These are phyloP conservation scores for Monodelphis domestica DNA, from an alignment of 2,797 vertebrate genomes.

Conservation along the genomic window DNA sequence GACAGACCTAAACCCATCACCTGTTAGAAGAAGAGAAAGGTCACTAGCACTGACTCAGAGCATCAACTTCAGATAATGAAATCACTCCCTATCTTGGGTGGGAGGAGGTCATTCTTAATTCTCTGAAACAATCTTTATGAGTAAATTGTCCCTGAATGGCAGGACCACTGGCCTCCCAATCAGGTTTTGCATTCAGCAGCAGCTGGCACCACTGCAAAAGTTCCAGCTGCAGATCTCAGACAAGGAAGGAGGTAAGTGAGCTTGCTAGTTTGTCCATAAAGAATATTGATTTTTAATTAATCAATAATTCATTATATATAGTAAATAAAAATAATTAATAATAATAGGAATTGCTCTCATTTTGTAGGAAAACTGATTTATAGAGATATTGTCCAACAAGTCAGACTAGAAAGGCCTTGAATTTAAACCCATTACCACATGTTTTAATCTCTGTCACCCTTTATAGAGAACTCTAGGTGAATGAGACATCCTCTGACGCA, in stretches of 20 bases:
- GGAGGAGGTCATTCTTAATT: neutral
- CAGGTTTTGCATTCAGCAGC: neutral
- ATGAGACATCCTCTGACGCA: neutral
- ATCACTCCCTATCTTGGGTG: neutral
- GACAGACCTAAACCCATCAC: conserved; percentile 94
- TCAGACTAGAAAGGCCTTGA: neutral
- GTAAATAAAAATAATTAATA: too few relatives aligned
- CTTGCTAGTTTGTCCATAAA: neutral
- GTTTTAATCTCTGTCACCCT: neutral
- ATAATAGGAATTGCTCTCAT: neutral
- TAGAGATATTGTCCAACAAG: neutral
- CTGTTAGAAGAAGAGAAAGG: conserved; percentile 81
- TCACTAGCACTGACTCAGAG: neutral
- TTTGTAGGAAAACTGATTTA: neutral
- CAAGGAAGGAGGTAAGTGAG: neutral
- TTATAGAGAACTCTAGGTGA: neutral
- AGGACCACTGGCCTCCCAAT: neutral
- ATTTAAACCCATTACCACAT: neutral
- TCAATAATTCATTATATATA: too few relatives aligned
- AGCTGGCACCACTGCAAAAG: neutral
- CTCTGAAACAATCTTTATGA: neutral
- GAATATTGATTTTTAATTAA: too few relatives aligned
- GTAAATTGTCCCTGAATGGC: neutral
- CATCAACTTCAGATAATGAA: neutral
- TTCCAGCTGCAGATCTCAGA: neutral